Evolutionary conservation across 2,797 vertebrate species (phyloP).

Genomic region (Anabas testudineus): DNA sequence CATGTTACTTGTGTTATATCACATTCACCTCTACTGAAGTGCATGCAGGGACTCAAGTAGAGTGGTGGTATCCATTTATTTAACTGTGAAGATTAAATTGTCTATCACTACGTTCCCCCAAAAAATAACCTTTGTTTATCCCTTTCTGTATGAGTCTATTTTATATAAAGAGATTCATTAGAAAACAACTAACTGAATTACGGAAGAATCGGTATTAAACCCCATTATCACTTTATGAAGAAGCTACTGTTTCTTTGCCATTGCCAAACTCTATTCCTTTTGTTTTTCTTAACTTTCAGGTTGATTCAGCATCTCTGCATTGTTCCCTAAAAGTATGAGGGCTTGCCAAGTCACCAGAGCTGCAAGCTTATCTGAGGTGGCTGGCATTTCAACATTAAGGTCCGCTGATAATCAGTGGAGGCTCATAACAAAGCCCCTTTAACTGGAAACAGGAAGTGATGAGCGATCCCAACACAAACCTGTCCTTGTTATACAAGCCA

Average conservation of each 20-base stretch:
- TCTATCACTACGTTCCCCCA: no score
- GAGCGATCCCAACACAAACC: constrained; percentile 65
- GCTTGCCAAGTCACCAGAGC: constrained; percentile 19
- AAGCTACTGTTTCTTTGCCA: constrained; percentile 22
- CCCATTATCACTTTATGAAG: no score
- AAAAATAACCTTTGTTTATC: no score
- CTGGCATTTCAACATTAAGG: constrained; percentile 50
- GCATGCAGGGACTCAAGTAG: no score
- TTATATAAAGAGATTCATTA: no score
- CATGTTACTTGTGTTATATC: background rate
- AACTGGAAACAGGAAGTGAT: constrained; percentile 71
- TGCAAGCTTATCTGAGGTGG: constrained; percentile 37
- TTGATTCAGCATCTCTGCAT: constrained; percentile 20
- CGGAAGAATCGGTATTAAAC: no score
- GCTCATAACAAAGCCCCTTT: constrained; percentile 62
- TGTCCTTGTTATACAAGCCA: constrained; percentile 70
- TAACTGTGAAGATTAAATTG: no score
- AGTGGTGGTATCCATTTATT: no score
- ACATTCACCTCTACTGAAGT: no score
- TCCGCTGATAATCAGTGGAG: constrained; percentile 51
- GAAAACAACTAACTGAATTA: no score
- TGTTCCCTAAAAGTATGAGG: constrained; percentile 4
- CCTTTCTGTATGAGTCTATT: no score
- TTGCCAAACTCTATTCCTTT: constrained; percentile 3
- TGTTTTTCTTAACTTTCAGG: constrained; percentile 20